Conservation (phyloP, 2,888 invertebrate species). For the Hirudinaria manillensis region DNA sequence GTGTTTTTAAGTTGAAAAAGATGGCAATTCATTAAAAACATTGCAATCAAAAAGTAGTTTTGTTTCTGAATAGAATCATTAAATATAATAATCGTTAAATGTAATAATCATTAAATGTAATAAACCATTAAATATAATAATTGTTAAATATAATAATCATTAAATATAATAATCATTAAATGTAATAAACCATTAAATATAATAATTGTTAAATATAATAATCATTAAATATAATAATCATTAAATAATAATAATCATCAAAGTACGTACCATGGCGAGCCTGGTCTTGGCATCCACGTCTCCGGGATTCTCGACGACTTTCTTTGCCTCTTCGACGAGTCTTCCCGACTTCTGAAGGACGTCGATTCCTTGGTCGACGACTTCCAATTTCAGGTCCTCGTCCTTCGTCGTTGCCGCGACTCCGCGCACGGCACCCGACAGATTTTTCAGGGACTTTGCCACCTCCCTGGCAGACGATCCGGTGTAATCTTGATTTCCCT, state of each 20-base stretch:
- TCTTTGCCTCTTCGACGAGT: conserved; percentile 75
- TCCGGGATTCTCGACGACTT: conserved; percentile 66
- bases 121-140: too few relatives aligned
- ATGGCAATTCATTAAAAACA: too few relatives aligned
- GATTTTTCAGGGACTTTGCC: conserved; percentile 68
- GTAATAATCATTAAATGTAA: too few relatives aligned
- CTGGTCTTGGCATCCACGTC: conserved; percentile 60
- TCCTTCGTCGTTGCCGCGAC: conserved; percentile 54
- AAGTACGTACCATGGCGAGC: conserved; percentile 63
- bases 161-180: too few relatives aligned
- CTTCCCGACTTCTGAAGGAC: conserved; percentile 72
- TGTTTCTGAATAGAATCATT: too few relatives aligned
- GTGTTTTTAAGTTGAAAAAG: neutral
- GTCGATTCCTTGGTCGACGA: conserved; percentile 65
- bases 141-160: too few relatives aligned
- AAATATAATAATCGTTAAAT: too few relatives aligned
- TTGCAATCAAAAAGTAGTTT: too few relatives aligned
- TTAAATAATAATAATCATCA: neutral
- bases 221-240: neutral
- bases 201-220: too few relatives aligned
- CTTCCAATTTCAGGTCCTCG: conserved; percentile 57
- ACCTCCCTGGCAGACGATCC: conserved; percentile 76
- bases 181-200: too few relatives aligned
- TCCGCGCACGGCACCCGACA: conserved; percentile 70
- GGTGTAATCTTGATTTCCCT: conserved; percentile 71